These are phyloP conservation scores for Stictonetta naevosa DNA, from an alignment of 2,113 vertebrate species.

Conservation along the genomic window DNA sequence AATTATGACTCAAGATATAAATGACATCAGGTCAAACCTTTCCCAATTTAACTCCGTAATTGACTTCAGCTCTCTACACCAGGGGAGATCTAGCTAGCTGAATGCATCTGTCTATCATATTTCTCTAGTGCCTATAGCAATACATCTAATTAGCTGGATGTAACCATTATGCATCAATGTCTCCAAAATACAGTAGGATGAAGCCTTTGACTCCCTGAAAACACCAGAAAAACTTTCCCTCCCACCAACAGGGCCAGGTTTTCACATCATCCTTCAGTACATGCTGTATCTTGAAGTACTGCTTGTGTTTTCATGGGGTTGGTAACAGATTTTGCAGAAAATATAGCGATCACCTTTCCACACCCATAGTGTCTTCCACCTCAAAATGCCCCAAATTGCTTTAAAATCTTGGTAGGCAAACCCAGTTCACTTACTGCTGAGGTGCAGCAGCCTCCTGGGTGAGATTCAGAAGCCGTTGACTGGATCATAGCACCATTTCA, in stretches of 20 bases:
- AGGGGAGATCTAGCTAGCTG: conserved; percentile 20
- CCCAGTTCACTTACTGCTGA: neutral
- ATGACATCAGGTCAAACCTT: conserved; percentile 57
- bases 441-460: neutral
- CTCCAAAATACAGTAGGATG: neutral
- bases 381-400: neutral
- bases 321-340: neutral
- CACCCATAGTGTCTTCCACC: neutral
- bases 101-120: conserved; percentile 33
- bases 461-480: conserved; percentile 28
- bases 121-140: conserved; percentile 21
- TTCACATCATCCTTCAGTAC: neutral
- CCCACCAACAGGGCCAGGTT: neutral
- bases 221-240: neutral
- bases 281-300: neutral
- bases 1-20: conserved; percentile 49
- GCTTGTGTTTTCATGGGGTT: neutral
- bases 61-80: conserved; percentile 30
- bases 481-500: neutral
- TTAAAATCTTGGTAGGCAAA: conserved; percentile 18
- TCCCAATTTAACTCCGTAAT: conserved; percentile 45
- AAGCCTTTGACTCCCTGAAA: neutral
- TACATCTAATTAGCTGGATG: neutral
- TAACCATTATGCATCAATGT: neutral
- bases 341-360: neutral